Percentiles rank a stretch among this genome's conserved stretches.
phyloP scores from a whole-genome alignment of 1,140 invertebrate species.

The Eueides isabella region DNA sequence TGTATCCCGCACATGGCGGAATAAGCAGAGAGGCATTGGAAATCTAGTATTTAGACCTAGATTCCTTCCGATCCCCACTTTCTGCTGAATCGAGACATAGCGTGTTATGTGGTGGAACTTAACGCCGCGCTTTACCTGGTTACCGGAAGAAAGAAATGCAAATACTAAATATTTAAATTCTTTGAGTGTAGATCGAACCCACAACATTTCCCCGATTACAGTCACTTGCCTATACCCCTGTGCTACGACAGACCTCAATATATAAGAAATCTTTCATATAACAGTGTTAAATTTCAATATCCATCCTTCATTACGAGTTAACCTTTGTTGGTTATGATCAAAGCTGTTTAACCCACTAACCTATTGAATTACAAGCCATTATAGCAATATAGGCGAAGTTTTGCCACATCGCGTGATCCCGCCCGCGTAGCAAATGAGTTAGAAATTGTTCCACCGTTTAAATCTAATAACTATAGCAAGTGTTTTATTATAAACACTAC shows the following conservation, averaged over 20 bases:
- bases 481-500: conserved; percentile 40
- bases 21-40: too few species aligned
- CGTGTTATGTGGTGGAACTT: too few species aligned
- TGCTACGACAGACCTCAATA: not conserved
- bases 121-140: too few species aligned
- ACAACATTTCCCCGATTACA: too few species aligned
- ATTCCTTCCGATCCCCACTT: too few species aligned
- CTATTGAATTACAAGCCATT: conserved; percentile 32
- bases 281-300: conserved; percentile 9
- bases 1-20: too few species aligned
- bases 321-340: conserved; percentile 25
- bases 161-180: too few species aligned
- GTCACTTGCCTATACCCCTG: too few species aligned
- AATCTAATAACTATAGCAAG: conserved; percentile 38
- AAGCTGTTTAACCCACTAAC: conserved; percentile 32
- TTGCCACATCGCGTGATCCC: conserved; percentile 41
- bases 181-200: too few species aligned
- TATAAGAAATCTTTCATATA: not conserved
- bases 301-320: not conserved
- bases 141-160: too few species aligned
- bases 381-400: conserved; percentile 35
- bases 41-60: too few species aligned
- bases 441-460: conserved; percentile 40
- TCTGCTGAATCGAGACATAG: too few species aligned
- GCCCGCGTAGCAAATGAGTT: conserved; percentile 41